Percentiles rank a stretch among this genome's conserved stretches.
phyloP scores from a whole-genome alignment of 1,140 invertebrate species.

The Octopus bimaculoides region DNA sequence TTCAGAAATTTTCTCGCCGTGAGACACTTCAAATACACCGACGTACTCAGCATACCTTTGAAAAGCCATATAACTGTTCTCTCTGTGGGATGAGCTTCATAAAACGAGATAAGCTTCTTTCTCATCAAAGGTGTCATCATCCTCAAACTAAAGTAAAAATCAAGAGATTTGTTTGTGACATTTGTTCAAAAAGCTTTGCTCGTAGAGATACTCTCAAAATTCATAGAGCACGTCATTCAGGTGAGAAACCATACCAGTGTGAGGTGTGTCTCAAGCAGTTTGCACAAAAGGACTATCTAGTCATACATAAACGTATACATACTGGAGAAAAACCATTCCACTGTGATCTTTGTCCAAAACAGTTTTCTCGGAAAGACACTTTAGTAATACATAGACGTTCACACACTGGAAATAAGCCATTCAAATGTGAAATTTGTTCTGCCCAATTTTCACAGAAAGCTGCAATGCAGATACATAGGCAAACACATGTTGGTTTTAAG shows the following conservation, averaged over 20 bases:
- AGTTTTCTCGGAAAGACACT: constrained; percentile 85
- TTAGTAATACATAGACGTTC: constrained; percentile 73
- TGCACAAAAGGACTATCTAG: background rate
- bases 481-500: constrained; percentile 24
- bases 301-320: background rate
- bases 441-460: constrained; percentile 55
- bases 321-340: constrained; percentile 64
- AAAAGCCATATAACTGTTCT: constrained; percentile 19
- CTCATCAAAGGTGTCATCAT: background rate
- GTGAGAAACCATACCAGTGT: constrained; percentile 63
- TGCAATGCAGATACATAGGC: background rate
- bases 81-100: constrained; percentile 17
- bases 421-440: constrained; percentile 54
- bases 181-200: constrained; percentile 64
- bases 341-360: constrained; percentile 84
- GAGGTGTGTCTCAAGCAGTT: constrained; percentile 70
- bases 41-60: constrained; percentile 16
- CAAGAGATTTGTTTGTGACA: constrained; percentile 75
- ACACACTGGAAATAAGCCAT: constrained; percentile 78
- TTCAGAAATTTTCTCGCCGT: constrained; percentile 74
- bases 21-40: constrained; percentile 29
- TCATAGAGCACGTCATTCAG: constrained; percentile 20
- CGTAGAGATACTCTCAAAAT: constrained; percentile 17
- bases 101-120: background rate
- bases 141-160: background rate